phyloP scores from a whole-genome alignment of 1,140 invertebrate species.

The Melipona quadrifasciata region DNA sequence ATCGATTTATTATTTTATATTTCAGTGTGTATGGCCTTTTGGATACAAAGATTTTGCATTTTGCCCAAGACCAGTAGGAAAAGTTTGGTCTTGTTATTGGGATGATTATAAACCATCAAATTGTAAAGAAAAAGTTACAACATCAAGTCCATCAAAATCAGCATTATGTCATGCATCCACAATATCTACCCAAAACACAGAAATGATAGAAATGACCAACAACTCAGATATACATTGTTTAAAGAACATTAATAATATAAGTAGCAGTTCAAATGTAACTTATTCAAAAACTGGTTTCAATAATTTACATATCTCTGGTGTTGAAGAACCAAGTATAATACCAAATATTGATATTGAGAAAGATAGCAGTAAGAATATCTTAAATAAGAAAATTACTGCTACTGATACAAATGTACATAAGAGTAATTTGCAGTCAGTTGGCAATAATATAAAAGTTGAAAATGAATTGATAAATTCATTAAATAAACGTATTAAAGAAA shows the following conservation, averaged over 20 bases:
- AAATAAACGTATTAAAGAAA: not conserved
- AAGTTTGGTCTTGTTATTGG: slow-evolving; percentile 45
- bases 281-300: slow-evolving; percentile 3
- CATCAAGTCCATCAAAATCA: not conserved
- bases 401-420: not conserved
- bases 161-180: slow-evolving; percentile 11
- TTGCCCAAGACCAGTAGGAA: slow-evolving; percentile 31
- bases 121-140: slow-evolving; percentile 10
- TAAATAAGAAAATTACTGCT: not conserved
- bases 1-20: not conserved
- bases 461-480: not conserved
- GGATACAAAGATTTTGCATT: slow-evolving; percentile 42
- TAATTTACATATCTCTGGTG: not conserved
- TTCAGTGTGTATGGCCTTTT: slow-evolving; percentile 63
- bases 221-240: not conserved
- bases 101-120: slow-evolving; percentile 31
- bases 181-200: not conserved
- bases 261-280: not conserved
- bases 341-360: not conserved
- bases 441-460: not conserved
- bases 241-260: not conserved
- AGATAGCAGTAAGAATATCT: not conserved
- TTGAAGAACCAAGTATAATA: not conserved
- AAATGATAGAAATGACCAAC: not conserved
- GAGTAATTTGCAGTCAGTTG: not conserved